Conservation (phyloP, 2,888 invertebrate genomes). For the Scelioninae gen. 2 region DNA sequence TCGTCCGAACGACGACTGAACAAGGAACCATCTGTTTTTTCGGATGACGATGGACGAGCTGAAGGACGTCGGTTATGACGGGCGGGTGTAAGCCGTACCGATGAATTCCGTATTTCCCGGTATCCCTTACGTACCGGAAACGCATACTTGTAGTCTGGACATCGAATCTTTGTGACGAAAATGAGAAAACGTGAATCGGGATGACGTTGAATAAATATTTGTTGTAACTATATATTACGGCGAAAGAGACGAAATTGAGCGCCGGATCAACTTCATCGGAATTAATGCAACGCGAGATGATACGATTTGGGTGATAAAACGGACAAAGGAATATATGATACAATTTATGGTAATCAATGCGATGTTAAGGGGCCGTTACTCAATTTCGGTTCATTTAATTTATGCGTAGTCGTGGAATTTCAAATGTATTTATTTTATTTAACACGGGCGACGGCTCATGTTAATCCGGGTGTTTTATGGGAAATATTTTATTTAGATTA, state of each 20-base stretch:
- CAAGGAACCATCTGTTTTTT: conserved; percentile 53
- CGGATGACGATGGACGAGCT: conserved; percentile 28
- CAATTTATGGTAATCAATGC: too few species aligned
- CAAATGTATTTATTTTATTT: too few species aligned
- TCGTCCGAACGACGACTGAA: conserved; percentile 29
- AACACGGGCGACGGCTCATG: too few species aligned
- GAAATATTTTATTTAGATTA: too few species aligned
- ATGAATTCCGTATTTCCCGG: conserved; percentile 35
- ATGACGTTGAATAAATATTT: conserved; percentile 32
- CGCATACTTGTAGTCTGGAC: conserved; percentile 19
- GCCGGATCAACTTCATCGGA: too few species aligned
- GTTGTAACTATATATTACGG: conserved; percentile 9
- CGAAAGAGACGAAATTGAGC: conserved; percentile 3
- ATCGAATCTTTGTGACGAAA: neutral
- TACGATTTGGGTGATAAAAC: too few species aligned
- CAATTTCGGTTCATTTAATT: too few species aligned
- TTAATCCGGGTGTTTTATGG: too few species aligned
- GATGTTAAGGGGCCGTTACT: too few species aligned
- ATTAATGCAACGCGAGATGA: too few species aligned
- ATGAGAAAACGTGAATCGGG: conserved; percentile 4
- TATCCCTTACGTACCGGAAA: conserved; percentile 22
- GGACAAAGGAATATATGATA: too few species aligned
- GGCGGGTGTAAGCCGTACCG: conserved; percentile 24
- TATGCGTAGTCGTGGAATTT: too few species aligned
- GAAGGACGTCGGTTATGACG: conserved; percentile 41